Base-by-base conservation (phyloP, 64 coral and sea anemone species). In the Montipora sp. region DNA sequence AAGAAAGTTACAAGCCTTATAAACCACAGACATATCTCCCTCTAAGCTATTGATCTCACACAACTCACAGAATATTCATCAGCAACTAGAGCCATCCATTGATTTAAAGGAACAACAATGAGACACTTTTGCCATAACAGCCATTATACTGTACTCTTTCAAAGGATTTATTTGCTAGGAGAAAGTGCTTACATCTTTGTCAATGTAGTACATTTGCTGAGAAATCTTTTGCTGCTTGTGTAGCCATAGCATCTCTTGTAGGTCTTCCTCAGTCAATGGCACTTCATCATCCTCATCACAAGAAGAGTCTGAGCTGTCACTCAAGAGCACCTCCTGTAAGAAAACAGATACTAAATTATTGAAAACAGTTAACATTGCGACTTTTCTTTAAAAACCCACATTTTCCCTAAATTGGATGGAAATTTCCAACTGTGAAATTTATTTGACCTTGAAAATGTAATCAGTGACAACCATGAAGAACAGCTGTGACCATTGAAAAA, bases 261-360 rank as follows among this genome's bases (percentile, higher is more conserved):
- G 81, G 47, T 98, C 97, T 80, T 98, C 94, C 45, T 98, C 95
- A 4, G 78, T 94, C 14, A 98, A 23, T 46, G 97, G 97, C 63
- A 93, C 83, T 13, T 98, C 94, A 69, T 98, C 97, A 87, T 98
- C 94, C 47, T 98, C 97, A 77, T 98, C 97, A 77, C 95, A 92
- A 49, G 97, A 98, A 7, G 89, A 89, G 53, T 96, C 94, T 20
- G 97, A 98, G 74, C 97, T 98, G 65, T 98, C 97, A 96, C 97
- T 98, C 77, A 98, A 78, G 27, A 98, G 77, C 73, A 98, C 87
- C 11, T 98, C 97, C 97, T 98, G 84, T 19, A 18, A 48, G 5
- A 18, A 49, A 12, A 78, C 3, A 50, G 1, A 78, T 5, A 1
- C 3, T 6, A 19, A 75, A 1, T 14, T 3, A 18, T 18, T 18